These are phyloP conservation scores for Chymomyza procnemis DNA, from an alignment of 2,888 invertebrate genomes.

Conservation along the genomic window DNA sequence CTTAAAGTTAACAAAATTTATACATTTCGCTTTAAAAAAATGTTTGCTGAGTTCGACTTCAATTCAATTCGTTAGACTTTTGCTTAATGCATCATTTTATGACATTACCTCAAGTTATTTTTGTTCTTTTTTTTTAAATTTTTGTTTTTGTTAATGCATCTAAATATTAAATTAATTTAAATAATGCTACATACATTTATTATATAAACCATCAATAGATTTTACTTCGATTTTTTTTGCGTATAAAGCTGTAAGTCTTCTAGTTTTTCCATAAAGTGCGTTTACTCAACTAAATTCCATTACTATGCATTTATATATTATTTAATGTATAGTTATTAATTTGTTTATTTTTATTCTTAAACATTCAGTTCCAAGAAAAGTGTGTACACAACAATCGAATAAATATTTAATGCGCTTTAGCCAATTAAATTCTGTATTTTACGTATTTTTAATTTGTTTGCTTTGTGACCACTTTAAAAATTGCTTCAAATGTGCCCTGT, in stretches of 20 bases:
- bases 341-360: constrained; percentile 6
- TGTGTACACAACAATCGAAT: constrained; percentile 53
- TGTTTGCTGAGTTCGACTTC: background rate
- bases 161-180: constrained; percentile 50
- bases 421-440: constrained; percentile 32
- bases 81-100: constrained; percentile 44
- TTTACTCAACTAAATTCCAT: constrained; percentile 66
- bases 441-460: constrained; percentile 27
- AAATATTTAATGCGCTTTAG: constrained; percentile 14
- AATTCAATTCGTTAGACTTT: background rate
- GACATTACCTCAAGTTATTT: constrained; percentile 31
- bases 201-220: constrained; percentile 3
- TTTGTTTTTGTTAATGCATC: constrained; percentile 13
- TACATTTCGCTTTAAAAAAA: constrained; percentile 8
- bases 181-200: constrained; percentile 62
- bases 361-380: constrained; percentile 33
- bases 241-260: constrained; percentile 75
- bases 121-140: constrained; percentile 21
- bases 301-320: constrained; percentile 28
- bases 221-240: constrained; percentile 39
- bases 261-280: constrained; percentile 62
- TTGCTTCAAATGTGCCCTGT: constrained; percentile 26
- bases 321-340: no score
- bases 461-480: constrained; percentile 35
- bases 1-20: constrained; percentile 39